Base-by-base conservation (phyloP, 1,140 invertebrate species). In the Anoplophora glabripennis region DNA sequence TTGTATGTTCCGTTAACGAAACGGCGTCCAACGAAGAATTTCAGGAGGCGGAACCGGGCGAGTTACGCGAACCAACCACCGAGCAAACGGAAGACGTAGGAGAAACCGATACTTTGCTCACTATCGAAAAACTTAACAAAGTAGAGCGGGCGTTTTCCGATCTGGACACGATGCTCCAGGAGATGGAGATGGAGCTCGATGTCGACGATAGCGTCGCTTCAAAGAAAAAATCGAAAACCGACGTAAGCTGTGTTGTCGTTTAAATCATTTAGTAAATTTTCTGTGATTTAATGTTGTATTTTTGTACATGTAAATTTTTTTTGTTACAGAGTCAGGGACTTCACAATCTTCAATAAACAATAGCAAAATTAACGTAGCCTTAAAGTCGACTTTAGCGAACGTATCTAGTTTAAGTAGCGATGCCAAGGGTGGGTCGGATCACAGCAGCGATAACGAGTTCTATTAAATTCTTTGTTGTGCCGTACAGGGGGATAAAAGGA, bases 361-460 rank as follows among this genome's bases (percentile, higher is more conserved):
- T 47, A 17, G 45, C 15, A 38, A 11, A 33, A 38, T 41, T 33
- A 57, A 48, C 36, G 40, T 65, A 35, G 58, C 63, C 18, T 12
- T 64, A 40, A 53, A 60, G 37, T 44, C 58, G 28, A 53, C 63
- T 15, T 54, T 65, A 59, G 40, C 54, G 10, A 55, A 21, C 54
- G 49, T 65, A 53, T 48, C 62, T 17, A 48, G 41, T 28, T 28
- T 63, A 17, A 56, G 36, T 10, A 34, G 56, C 14, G 17, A 49
- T 36, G 46, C 46, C 9, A 44, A 54, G 12, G 21, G 21, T 17
- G 52, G 37, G 34, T 61, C 63, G 8, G 61, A 61, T 38, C 54
- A 65, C 53, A 59, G 59, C 10, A 65, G 63, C 44, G 63, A 65
- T 46, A 61, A 65, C 37, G 63, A 65, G 41, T 61, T 61, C 57